Base-by-base conservation (phyloP, 1,140 invertebrate species). In the Meloidogyne floridensis region DNA sequence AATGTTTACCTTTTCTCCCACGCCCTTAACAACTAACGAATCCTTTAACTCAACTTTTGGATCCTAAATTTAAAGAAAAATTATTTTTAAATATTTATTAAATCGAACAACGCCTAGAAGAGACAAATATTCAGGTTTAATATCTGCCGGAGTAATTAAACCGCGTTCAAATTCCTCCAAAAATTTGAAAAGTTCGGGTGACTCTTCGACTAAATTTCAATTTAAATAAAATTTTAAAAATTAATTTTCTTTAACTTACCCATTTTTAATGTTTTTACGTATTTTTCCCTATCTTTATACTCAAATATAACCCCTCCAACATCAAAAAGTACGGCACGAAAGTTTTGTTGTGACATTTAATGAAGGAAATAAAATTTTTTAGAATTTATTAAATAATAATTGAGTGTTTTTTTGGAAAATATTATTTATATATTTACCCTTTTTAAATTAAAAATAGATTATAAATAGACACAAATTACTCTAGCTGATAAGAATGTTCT, bases 281-380 rank as follows among this genome's bases (percentile, higher is more conserved):
- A 77, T 15, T n/a, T 47, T 42, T 56, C 69, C 6, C 7, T 13
- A 69, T 77, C 47, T 5, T 43, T 54, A n/a, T 77, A 77, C 13
- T 77, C 75, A 56, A 77, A n/a, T 32, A 77, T 69, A 77, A 77
- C 75, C 7, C 75, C 75, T 15, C 75, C 75, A 42, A 77, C 32
- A 77, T 77, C 75, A 43, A 77, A 77, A 56, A 77, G 69, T 43
- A 77, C 51, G 32, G 75, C 47, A 5, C 59, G 59, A n/a, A 65
- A 65, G 1, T 47, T 47, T 47, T 65, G 59, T 65, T 65, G 59
- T 7, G 59, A 65, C 59, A 65, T 65, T 65, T 59, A 6, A n/a
- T 65, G n/a, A 47, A 6, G 47, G 47, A 47, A 47, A 6, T 47
- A 2, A 65, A n/a, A 65, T n/a, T 65, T 65, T n/a, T 6, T n/a